Base-by-base conservation (phyloP, 2,797 vertebrate species). In the Chlorospingus flavigularis region DNA sequence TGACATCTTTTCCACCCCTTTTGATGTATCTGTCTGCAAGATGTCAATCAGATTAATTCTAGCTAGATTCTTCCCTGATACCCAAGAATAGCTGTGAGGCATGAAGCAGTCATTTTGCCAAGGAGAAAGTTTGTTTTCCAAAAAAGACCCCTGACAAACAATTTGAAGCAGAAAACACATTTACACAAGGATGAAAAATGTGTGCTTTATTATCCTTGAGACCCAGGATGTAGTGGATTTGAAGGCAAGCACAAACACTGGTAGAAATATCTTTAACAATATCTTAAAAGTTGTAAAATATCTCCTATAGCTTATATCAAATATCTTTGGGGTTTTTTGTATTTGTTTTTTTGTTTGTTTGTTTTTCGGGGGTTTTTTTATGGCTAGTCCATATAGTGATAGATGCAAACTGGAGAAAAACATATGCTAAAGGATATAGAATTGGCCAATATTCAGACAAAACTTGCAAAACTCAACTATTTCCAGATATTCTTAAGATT, bases 31-130 rank as follows among this genome's bases (percentile, higher is more conserved):
- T 97, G 90, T 96, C 97, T 97, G 93, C 83, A 95, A 97, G 90
- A 96, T 92, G 92, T 80, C 81, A 96, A 93, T 97, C 93, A 96
- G 75, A 97, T 95, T 95, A 95, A 95, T 94, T 95, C 93, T 66
- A 94, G 55, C 31, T 67, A 95, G 87, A 96, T 96, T 94, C 70
- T 91, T 92, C 78, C 79, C 76, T 92, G 95, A 95, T 96, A 96
- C 26, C 70, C 74, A 65, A 60, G 80, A 94, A 96, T 72, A 96
- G 82, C 86, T 95, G 37, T 78, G 78, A 96, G 91, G 87, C 87
- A 91, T 45, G 53, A 92, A 82, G 55, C 75, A 94, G 80, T 79
- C 76, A 96, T 94, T 95, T 90, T 68, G 19, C 93, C n/a, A 23
- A 65, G 40, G 58, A 76, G 57, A 85, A 97, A 93, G 68, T 89